Base-by-base conservation (phyloP, 2,888 invertebrate species). In the Phrixothrix hirtus region DNA sequence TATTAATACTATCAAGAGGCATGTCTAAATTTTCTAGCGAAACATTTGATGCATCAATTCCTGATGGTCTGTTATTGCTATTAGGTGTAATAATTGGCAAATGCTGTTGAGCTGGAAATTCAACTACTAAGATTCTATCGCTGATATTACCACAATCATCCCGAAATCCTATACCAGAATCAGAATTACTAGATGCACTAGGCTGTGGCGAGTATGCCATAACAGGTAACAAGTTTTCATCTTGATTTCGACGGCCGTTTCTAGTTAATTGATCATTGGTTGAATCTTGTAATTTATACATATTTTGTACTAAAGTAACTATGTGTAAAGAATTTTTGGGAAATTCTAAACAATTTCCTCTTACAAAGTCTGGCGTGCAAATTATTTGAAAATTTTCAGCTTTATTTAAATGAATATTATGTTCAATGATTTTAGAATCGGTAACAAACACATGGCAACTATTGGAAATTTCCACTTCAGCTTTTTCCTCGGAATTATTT, bases 381-480 rank as follows among this genome's bases (percentile, higher is more conserved):
- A 81, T 82, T 47, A 96, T 86, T 60, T 89, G 88, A 75, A 96
- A 96, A 59, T 85, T 85, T 59, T 85, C 84, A 0, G 94, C 93
- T 66, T 88, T 86, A n/a, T 82, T 79, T 1, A 83, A 76, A 75
- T 97, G 96, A 31, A 85, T 82, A 16, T 82, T 82, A 71, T 97
- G 96, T 51, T 89, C 87, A 2, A 87, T 84, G 63, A 93, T 79
- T 73, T 93, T 88, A 0, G 92, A 87, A 70, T 96, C 95, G 5
- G 95, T 90, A 52, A 92, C 92, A 73, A 97, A 97, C 0, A 96
- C 93, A 75, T 97, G 96, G 69, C 96, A 95, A 42, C 95, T 93
- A 69, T 92, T 92, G 0, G 91, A 91, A 11, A 85, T 82, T 58
- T 82, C 82, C 6, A 84, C 64, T 68, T 82, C 81, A 9, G 72